Conservation (phyloP, 2,888 invertebrate species). For the Eupithecia pulchellata region DNA sequence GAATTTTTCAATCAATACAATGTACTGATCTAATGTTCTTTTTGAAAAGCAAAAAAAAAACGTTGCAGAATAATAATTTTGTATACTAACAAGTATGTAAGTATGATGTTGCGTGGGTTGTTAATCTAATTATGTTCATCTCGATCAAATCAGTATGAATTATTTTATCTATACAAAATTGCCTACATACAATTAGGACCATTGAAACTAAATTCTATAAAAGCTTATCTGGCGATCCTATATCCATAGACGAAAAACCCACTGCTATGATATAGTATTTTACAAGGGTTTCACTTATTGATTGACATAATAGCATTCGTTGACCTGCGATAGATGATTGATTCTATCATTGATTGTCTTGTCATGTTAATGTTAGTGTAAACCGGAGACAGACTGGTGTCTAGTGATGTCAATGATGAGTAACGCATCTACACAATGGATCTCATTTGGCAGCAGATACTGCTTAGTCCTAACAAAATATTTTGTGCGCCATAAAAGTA, state of each 20-base stretch:
- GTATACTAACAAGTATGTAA: no score
- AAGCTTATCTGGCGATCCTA: background rate
- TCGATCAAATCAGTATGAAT: constrained; percentile 9
- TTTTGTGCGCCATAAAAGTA: no score
- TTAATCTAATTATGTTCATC: constrained; percentile 30
- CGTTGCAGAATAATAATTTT: constrained; percentile 3
- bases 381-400: background rate
- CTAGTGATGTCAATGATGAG: background rate
- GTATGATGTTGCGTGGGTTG: constrained; percentile 23
- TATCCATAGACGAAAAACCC: background rate
- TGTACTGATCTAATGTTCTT: background rate
- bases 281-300: background rate
- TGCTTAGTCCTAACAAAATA: background rate
- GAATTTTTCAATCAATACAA: background rate
- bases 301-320: background rate
- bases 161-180: constrained; percentile 11
- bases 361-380: background rate
- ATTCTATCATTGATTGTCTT: background rate
- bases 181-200: background rate
- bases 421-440: background rate
- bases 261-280: background rate
- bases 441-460: background rate
- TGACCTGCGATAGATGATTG: background rate
- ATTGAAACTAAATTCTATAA: background rate
- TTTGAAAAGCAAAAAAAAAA: background rate